Evolutionary conservation across 1,140 invertebrate genomes (phyloP).

Genomic region (Mactra quadrangularis): DNA sequence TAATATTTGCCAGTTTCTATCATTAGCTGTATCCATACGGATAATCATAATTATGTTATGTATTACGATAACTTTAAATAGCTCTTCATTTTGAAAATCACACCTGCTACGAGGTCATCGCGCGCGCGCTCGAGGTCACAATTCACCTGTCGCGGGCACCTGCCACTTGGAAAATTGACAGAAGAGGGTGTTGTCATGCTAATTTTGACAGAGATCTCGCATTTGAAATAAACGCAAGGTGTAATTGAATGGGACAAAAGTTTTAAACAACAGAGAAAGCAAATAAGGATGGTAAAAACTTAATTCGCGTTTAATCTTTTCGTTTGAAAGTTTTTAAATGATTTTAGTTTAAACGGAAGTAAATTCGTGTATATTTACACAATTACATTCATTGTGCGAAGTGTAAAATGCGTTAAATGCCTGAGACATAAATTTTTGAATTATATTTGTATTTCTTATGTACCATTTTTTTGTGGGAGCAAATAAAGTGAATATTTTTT

Average conservation of each 20-base stretch:
- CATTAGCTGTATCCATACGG: constrained; percentile 19
- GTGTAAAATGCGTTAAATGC: no score
- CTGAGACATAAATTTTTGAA: not conserved
- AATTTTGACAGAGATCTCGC: constrained; percentile 29
- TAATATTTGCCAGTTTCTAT: constrained; percentile 34
- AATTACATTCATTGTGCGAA: no score
- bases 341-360: not conserved
- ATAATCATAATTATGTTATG: constrained; percentile 27
- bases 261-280: no score
- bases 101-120: constrained; percentile 26
- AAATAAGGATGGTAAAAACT: not conserved
- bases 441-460: not conserved
- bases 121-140: constrained; percentile 12
- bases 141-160: constrained; percentile 48
- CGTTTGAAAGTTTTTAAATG: not conserved
- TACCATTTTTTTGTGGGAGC: not conserved
- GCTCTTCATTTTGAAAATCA: constrained; percentile 37
- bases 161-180: constrained; percentile 4
- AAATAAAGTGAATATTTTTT: not conserved
- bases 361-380: no score
- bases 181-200: constrained; percentile 33
- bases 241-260: not conserved
- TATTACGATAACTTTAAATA: constrained; percentile 12
- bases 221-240: constrained; percentile 27
- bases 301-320: not conserved